Percentiles rank a stretch among this genome's conserved stretches.
phyloP scores from a whole-genome alignment of 2,113 vertebrate species.

The Merops nubicus region DNA sequence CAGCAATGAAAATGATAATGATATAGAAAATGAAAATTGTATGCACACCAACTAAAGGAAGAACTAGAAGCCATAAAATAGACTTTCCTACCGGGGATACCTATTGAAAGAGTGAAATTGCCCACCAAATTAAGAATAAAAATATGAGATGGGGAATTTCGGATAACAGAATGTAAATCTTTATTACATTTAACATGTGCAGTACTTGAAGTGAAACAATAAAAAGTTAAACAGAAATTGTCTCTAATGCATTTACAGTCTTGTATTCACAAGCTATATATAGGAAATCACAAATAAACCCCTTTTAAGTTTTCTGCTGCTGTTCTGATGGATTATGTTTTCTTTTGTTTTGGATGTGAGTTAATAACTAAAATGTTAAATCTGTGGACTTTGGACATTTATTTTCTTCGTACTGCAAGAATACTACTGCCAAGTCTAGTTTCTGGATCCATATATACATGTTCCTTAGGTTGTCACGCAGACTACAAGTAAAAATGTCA shows the following conservation, averaged over 20 bases:
- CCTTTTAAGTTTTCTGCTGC: conserved; percentile 83
- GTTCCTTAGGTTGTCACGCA: conserved; percentile 67
- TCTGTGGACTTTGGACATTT: conserved; percentile 78
- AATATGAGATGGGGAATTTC: conserved; percentile 82
- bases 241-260: conserved; percentile 83
- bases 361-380: conserved; percentile 76
- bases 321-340: conserved; percentile 82
- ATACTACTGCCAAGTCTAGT: conserved; percentile 76
- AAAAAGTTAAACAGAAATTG: conserved; percentile 82
- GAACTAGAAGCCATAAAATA: conserved; percentile 88
- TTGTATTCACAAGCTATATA: conserved; percentile 85
- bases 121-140: conserved; percentile 77
- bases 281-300: conserved; percentile 84
- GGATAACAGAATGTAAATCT: conserved; percentile 84
- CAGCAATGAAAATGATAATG: conserved; percentile 84
- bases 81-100: conserved; percentile 75
- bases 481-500: conserved; percentile 41
- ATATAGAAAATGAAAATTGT: conserved; percentile 86
- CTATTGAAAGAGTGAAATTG: conserved; percentile 67
- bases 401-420: conserved; percentile 76
- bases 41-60: conserved; percentile 94
- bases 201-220: conserved; percentile 85
- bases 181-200: conserved; percentile 83
- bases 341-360: conserved; percentile 79
- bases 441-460: conserved; percentile 70